Evolutionary conservation across 2,113 vertebrate genomes (phyloP).

Genomic region (Athene noctua): DNA sequence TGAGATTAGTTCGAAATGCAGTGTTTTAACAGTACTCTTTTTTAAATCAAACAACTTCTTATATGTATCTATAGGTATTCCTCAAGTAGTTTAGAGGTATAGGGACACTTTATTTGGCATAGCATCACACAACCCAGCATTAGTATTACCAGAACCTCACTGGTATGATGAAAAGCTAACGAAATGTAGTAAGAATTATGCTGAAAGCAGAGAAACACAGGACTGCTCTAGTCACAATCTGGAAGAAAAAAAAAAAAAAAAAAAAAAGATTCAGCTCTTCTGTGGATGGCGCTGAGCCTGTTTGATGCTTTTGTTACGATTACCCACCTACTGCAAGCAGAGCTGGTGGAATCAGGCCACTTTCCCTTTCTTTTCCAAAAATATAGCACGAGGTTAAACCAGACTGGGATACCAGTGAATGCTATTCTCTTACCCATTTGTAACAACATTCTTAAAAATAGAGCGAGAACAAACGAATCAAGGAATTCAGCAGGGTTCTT

Average conservation of each 20-base stretch:
- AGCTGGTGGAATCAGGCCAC: neutral
- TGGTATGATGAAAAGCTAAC: neutral
- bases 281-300: neutral
- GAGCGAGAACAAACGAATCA: neutral
- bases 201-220: neutral
- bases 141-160: neutral
- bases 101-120: neutral
- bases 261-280: neutral
- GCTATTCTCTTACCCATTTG: neutral
- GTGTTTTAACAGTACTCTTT: neutral
- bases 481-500: conserved; percentile 53
- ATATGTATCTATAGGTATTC: fast-evolving
- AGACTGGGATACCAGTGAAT: neutral
- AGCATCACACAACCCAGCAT: neutral
- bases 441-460: neutral
- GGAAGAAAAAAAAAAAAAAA: neutral
- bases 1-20: neutral
- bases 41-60: neutral
- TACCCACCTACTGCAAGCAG: neutral
- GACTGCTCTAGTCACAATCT: neutral
- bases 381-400: neutral
- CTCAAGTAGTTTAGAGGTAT: neutral
- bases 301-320: neutral
- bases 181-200: neutral
- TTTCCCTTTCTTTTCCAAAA: neutral